phyloP scores from a whole-genome alignment of 2,888 invertebrate genomes.

The Erebia aethiops region DNA sequence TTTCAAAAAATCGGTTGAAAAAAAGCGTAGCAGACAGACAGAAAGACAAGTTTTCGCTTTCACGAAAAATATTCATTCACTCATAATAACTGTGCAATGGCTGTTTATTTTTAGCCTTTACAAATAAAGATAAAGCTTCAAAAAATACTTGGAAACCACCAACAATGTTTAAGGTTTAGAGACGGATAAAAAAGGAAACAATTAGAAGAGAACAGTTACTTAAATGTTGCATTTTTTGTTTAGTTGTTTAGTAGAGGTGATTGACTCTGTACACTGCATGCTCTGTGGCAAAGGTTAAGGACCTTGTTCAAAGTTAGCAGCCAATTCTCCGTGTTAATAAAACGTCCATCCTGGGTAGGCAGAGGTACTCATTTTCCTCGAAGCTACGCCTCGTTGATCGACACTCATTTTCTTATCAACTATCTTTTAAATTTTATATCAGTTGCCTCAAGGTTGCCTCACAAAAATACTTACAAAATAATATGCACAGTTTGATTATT shows the following conservation, averaged over 20 bases:
- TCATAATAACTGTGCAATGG: too few relatives aligned
- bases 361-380: not conserved
- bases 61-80: too few relatives aligned
- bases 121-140: not conserved
- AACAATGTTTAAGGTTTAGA: not conserved
- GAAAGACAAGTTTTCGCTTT: too few relatives aligned
- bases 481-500: too few relatives aligned
- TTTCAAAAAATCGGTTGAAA: too few relatives aligned
- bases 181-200: not conserved
- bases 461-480: too few relatives aligned
- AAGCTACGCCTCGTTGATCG: not conserved
- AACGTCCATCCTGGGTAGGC: not conserved
- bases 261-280: not conserved
- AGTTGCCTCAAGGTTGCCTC: too few relatives aligned
- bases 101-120: not conserved
- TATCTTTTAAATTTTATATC: too few relatives aligned
- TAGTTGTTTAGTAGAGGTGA: not conserved
- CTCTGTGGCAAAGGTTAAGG: constrained; percentile 8
- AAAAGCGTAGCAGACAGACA: too few relatives aligned
- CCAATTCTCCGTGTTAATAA: not conserved
- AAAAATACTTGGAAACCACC: not conserved
- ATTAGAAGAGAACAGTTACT: not conserved
- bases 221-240: not conserved
- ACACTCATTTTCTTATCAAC: too few relatives aligned
- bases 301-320: not conserved